These are phyloP conservation scores for Chaetops frenatus DNA, from an alignment of 2,113 vertebrate species.

Conservation along the genomic window DNA sequence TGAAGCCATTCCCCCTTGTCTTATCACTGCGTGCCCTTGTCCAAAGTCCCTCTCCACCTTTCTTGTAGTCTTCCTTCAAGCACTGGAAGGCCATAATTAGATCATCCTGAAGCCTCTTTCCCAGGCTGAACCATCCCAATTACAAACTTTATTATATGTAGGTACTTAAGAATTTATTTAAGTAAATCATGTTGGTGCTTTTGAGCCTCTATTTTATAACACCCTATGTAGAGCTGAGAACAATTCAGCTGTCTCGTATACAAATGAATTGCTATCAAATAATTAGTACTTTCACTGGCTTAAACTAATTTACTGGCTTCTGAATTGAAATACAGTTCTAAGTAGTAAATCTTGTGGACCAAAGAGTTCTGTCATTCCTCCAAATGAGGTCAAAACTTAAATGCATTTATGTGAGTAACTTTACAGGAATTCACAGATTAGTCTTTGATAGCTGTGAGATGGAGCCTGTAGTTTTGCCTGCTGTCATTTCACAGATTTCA, in stretches of 20 bases:
- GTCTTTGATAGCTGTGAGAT: background rate
- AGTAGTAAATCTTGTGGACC: background rate
- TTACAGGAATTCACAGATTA: background rate
- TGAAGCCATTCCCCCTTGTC: background rate
- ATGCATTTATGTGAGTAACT: background rate
- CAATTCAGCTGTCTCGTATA: background rate
- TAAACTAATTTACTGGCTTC: background rate
- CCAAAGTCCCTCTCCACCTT: background rate
- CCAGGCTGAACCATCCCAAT: background rate
- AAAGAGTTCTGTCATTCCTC: background rate
- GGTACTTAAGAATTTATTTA: background rate
- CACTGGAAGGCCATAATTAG: background rate
- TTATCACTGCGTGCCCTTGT: background rate
- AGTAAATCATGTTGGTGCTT: background rate
- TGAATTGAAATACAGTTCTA: background rate
- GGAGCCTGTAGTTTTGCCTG: background rate
- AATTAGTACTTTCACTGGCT: background rate
- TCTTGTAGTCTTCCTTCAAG: background rate
- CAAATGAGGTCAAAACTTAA: background rate
- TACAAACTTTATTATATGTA: background rate
- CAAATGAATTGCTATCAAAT: background rate
- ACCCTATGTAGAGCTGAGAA: background rate
- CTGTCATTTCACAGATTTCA: background rate
- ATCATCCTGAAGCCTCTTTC: background rate
- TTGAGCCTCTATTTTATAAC: background rate